Base-by-base conservation (phyloP, 2,888 invertebrate species). In the Mimumesa dahlbomi region DNA sequence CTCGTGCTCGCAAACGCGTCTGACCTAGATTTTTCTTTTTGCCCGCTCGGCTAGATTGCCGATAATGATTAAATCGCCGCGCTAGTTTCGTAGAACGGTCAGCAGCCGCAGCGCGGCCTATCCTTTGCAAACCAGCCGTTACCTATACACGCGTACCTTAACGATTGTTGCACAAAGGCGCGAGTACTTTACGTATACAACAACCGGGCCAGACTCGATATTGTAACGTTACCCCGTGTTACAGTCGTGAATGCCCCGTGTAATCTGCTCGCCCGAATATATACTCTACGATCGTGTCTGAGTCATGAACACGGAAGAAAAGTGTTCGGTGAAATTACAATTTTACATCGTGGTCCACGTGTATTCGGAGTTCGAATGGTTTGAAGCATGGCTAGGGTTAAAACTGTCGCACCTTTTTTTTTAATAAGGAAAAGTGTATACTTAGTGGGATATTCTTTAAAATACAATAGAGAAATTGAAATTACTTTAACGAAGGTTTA, bases 11-110 rank as follows among this genome's bases (percentile, higher is more conserved):
- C 57, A 45, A 61, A 6, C 57, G 34, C 56, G 63, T 62, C 59
- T 78, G 82, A 83, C 83, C 83, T 74, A 83, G 81, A 83, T 83
- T 83, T 82, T 83, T 82, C 76, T 81, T 82, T 81, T 80, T 82
- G 72, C 75, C 79, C 71, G 71, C 64, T 68, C 73, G 79, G 79
- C 79, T 77, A 80, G 83, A 83, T 83, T 82, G 77, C 77, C 83
- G 83, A 83, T 83, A 82, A 83, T 83, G 83, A 83, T 83, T 83
- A 82, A 81, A 83, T 81, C 71, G 69, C 67, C 79, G 74, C 77
- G 73, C 70, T 59, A 67, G 80, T 79, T 82, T 82, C 75, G 82
- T 70, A 63, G 79, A 82, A 77, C 67, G 67, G 62, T 69, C 69
- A 69, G 63, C 69, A n/a, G 63, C 50, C 56, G 50, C 57, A 38